Conservation (phyloP, 1,140 invertebrate species). For the Aphaenogaster floridana region DNA sequence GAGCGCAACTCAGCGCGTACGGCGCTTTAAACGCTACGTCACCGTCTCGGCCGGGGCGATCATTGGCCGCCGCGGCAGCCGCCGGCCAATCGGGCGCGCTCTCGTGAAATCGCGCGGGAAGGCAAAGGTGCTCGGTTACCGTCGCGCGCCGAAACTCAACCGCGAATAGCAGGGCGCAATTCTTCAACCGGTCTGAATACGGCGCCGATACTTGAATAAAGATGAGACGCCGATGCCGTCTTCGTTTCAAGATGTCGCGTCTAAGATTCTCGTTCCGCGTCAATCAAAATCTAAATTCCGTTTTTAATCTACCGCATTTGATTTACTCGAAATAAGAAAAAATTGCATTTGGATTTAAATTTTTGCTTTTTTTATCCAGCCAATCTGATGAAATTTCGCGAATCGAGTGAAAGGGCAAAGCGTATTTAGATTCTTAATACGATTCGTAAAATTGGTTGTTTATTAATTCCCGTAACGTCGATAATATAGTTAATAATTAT, state of each 20-base stretch:
- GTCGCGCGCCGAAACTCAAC: slow-evolving; percentile 5
- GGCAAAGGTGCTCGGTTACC: slow-evolving; percentile 22
- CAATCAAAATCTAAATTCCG: not conserved
- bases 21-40: slow-evolving; percentile 75
- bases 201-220: not conserved
- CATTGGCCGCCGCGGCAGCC: not conserved
- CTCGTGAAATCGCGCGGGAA: slow-evolving; percentile 62
- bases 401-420: not conserved
- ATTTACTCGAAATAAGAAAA: not conserved
- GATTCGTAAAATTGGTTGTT: not conserved
- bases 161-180: not conserved
- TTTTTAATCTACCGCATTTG: not conserved
- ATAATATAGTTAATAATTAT: not conserved
- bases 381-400: not conserved
- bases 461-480: not conserved
- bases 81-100: slow-evolving; percentile 48
- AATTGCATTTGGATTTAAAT: not conserved
- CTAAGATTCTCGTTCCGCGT: not conserved
- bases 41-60: not conserved
- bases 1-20: slow-evolving; percentile 59
- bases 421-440: not conserved
- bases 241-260: not conserved
- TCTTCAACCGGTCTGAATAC: not conserved
- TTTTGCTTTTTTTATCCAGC: not conserved
- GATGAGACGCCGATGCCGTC: no score